Evolutionary conservation across 2,797 vertebrate species (phyloP).

Genomic region (Notamacropus eugenii): DNA sequence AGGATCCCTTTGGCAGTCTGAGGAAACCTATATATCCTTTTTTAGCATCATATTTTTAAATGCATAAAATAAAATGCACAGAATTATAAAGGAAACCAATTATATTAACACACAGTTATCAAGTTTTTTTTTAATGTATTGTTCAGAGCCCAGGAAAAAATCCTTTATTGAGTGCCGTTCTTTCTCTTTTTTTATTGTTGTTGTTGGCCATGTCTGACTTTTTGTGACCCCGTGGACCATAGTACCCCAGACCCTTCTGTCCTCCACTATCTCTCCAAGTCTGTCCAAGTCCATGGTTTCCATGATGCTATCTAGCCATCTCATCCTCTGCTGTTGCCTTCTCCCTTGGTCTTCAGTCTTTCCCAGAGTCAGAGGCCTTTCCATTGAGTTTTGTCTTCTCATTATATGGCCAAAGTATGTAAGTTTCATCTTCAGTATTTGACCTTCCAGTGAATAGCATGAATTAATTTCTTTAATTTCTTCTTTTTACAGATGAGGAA

Average conservation of each 20-base stretch:
- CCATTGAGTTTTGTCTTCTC: not conserved
- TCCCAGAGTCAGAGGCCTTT: not conserved
- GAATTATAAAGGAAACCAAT: not conserved
- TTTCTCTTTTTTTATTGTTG: not conserved
- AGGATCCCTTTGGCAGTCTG: not conserved
- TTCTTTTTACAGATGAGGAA: not conserved
- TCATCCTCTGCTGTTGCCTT: not conserved
- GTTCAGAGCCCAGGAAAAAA: not conserved
- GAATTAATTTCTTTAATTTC: not conserved
- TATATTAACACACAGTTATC: not conserved
- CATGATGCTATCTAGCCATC: not conserved
- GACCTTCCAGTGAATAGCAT: not conserved
- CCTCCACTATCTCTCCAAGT: not conserved
- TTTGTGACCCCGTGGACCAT: not conserved
- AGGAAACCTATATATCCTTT: not conserved
- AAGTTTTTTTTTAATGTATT: not conserved
- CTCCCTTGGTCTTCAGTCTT: not conserved
- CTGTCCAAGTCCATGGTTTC: not conserved
- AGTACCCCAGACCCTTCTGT: not conserved
- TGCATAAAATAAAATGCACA: not conserved
- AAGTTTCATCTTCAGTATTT: not conserved
- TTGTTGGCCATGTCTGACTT: not conserved
- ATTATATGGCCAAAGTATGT: not conserved
- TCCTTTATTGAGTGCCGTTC: not conserved
- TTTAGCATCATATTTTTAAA: not conserved